Conservation (phyloP, 2,797 vertebrate species). For the Lacerta viridis region DNA sequence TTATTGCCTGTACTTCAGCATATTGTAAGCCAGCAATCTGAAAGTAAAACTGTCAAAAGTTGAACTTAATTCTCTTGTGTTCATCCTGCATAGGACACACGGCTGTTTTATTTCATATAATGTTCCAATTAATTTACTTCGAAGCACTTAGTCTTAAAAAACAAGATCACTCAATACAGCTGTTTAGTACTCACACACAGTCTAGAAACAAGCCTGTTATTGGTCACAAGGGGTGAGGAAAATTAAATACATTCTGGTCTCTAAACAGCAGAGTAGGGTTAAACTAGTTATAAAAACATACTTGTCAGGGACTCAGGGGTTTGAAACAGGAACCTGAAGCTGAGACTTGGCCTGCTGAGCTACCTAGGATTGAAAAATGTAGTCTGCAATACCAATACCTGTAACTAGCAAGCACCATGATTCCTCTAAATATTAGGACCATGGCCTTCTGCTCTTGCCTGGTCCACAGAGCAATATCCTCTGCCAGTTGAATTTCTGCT, state of each 20-base stretch:
- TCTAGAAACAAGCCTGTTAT: background rate
- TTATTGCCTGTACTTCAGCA: background rate
- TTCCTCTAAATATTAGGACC: background rate
- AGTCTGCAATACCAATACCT: background rate
- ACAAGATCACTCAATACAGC: background rate
- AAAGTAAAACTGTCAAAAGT: background rate
- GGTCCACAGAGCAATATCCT: background rate
- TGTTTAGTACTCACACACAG: background rate
- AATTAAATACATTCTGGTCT: constrained; percentile 10
- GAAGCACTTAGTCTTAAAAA: constrained; percentile 2
- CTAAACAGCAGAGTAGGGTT: background rate
- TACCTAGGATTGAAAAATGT: background rate
- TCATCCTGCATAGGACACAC: background rate
- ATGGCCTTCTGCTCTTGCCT: background rate
- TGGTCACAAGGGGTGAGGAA: background rate
- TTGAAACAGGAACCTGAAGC: background rate
- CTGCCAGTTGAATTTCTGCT: background rate
- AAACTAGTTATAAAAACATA: background rate
- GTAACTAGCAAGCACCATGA: background rate
- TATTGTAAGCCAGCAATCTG: background rate
- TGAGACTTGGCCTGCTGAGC: background rate
- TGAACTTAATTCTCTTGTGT: background rate
- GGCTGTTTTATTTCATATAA: background rate
- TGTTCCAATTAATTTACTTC: background rate
- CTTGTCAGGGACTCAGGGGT: background rate